Base-by-base conservation (phyloP, 2,888 invertebrate genomes). In the Protonemura montana region DNA sequence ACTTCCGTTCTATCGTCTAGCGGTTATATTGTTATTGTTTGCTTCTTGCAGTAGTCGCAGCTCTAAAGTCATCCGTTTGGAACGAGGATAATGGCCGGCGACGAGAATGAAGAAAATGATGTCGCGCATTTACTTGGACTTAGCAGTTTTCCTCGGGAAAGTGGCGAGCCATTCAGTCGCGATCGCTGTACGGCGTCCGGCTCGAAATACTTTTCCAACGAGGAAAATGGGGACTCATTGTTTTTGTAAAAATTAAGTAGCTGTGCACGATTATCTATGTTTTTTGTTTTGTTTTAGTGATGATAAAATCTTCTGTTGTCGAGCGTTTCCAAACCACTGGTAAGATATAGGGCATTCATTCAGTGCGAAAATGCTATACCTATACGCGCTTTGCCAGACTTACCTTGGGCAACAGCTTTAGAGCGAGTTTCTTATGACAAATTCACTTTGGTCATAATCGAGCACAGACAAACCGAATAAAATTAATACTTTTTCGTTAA, bases 121-220 rank as follows among this genome's bases (percentile, higher is more conserved):
- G 30, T 81, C 81, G 81, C 81, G 25, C 81, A 81, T 81, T 81
- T 81, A 81, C 81, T 81, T 81, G 81, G 81, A 29, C 81, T 81
- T 81, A 81, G 81, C 30, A 30, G 28, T 30, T 81, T 81, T 30
- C 30, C 81, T 81, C 81, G 81, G 27, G 27, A 81, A 81, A 81
- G 81, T 81, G 81, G 81, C 29, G 21, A 27, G 81, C 30, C 81
- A 81, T 81, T 81, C 81, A 81, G 81, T 81, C 81, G 6, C 81
- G 30, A 81, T 81, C 81, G 28, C 25, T 13, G 3, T 5, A 81
- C 21, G 16, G 30, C 81, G 28, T 81, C 81, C 81, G 81, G 81
- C 30, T 30, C 16, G 59, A 10, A 21, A 81, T 81, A 16, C 13
- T 21, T 81, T 81, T 28, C 29, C 78, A 3, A 3, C 1, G 13